These are phyloP conservation scores for Erannis defoliaria DNA, from an alignment of 2,888 invertebrate genomes.

Conservation along the genomic window DNA sequence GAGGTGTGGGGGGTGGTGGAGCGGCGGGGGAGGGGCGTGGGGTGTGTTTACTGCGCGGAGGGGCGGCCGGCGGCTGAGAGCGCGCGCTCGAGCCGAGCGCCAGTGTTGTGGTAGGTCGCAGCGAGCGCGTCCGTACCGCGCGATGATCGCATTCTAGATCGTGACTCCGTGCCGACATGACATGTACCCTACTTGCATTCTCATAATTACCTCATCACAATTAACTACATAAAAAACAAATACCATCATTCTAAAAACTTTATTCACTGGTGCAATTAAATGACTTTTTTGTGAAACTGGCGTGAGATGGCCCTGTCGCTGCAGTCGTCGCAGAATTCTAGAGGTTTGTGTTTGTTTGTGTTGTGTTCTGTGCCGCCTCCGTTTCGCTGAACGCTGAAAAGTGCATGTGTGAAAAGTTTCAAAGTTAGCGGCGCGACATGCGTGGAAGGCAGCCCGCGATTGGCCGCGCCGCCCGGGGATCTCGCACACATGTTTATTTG, in stretches of 20 bases:
- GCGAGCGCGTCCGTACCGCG: slow-evolving; percentile 71
- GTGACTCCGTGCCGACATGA: slow-evolving; percentile 72
- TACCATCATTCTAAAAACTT: slow-evolving; percentile 46
- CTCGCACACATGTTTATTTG: slow-evolving; percentile 84
- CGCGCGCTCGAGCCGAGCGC: slow-evolving; percentile 51
- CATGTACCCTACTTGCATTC: slow-evolving; percentile 59
- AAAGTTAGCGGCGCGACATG: slow-evolving; percentile 80
- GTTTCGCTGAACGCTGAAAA: slow-evolving; percentile 60
- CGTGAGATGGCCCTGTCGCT: slow-evolving; percentile 88
- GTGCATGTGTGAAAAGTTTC: slow-evolving; percentile 79
- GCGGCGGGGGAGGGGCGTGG: slow-evolving; percentile 69
- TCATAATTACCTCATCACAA: background rate
- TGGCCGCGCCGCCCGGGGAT: slow-evolving; percentile 67
- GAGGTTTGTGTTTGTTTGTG: slow-evolving; percentile 75
- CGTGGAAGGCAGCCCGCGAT: slow-evolving; percentile 76
- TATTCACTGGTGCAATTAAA: slow-evolving; percentile 70
- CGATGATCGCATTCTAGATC: slow-evolving; percentile 67
- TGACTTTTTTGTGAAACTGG: slow-evolving; percentile 80
- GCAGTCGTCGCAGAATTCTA: slow-evolving; percentile 85
- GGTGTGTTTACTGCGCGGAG: slow-evolving; percentile 80
- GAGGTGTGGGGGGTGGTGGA: slow-evolving; percentile 46
- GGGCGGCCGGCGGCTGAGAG: slow-evolving; percentile 66
- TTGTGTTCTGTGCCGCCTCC: slow-evolving; percentile 47
- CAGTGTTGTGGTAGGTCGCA: slow-evolving; percentile 90
- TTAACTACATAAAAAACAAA: background rate